Evolutionary conservation across 2,797 vertebrate species (phyloP), one percentile per base, ranked within the genome.

Genomic region (Anisognathus igniventris): DNA sequence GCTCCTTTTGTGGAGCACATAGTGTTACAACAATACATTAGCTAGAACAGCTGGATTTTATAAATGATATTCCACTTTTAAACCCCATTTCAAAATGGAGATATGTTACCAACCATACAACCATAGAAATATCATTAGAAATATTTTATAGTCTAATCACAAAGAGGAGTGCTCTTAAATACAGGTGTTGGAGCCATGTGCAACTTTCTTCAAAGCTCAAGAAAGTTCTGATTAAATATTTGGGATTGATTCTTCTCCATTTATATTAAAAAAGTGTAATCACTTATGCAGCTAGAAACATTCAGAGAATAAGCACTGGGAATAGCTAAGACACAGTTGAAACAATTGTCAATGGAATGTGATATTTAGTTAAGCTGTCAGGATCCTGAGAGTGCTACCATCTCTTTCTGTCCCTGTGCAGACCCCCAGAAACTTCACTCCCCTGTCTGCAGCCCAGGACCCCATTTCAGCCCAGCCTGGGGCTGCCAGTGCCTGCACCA

Each of bases 91-190:
- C 31, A 78, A 77, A 89, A 61, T 27, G 10, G 24, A 45, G 13
- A 58, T 68, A 50, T 0, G 0, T 47, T 58, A 72, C 14, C 53
- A 35, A 23, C 14, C 24, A 44, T 28, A 12, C 5, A 15, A 4
- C 30, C 56, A 37, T 8, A 83, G 76, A 79, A 68, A 39, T 68
- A 44, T 7, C 5, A 12, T 58, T 79, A 54, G n/a, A 50, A 76
- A 44, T 72, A 57, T 51, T 42, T 19, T 50, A 47, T 3, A 70
- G 42, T 64, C 16, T 48, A 67, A 77, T 24, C 37, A 45, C 25
- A 45, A 75, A 42, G 22, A 73, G 1, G 12, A 48, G 2, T 65
- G 14, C 4, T 78, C 4, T 27, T 71, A 65, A 90, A 57, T 45
- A 16, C 19, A 58, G 50, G 20, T 56, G 31, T 42, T 51, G 22